A percentile compares a stretch with the other conserved stretches of the same genome.
These are phyloP conservation scores for Brachynemurus nebulosus DNA, from an alignment of 2,888 invertebrate genomes.

Conservation along the genomic window DNA sequence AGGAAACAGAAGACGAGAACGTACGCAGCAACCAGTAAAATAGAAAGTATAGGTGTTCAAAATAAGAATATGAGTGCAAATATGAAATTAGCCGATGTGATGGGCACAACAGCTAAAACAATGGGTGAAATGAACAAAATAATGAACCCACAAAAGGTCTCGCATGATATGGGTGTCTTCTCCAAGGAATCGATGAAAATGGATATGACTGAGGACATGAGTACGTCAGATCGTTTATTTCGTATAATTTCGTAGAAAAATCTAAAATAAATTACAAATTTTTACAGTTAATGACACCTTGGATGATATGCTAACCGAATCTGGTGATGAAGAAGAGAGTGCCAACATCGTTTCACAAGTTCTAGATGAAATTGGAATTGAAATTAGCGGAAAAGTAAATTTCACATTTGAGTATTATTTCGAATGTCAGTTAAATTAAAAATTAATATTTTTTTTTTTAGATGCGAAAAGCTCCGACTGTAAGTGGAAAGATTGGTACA, in stretches of 20 bases:
- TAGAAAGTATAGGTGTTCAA: constrained; percentile 62
- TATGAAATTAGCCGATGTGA: constrained; percentile 71
- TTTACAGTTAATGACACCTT: constrained; percentile 72
- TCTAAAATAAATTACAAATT: constrained; percentile 10
- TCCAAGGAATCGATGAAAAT: constrained; percentile 72
- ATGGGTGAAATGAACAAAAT: constrained; percentile 80
- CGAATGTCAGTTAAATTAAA: not conserved
- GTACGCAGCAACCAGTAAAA: constrained; percentile 69
- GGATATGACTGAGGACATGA: constrained; percentile 94
- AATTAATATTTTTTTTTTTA: constrained; percentile 23
- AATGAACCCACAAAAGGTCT: constrained; percentile 73
- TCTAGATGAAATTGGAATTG: constrained; percentile 93
- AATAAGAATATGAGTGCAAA: constrained; percentile 86
- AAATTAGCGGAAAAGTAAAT: constrained; percentile 71
- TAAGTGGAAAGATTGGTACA: constrained; percentile 41
- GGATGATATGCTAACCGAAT: constrained; percentile 78
- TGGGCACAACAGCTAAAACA: constrained; percentile 78
- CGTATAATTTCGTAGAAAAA: too few species aligned
- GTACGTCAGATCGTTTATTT: constrained; percentile 47
- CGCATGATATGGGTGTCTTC: constrained; percentile 72
- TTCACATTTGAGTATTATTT: not conserved
- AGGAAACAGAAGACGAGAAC: constrained; percentile 78
- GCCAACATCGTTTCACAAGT: constrained; percentile 81
- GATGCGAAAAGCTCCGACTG: constrained; percentile 56
- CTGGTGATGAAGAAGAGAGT: constrained; percentile 81